These are phyloP conservation scores for Neoascia interrupta DNA, from an alignment of 2,888 invertebrate genomes.

Conservation along the genomic window DNA sequence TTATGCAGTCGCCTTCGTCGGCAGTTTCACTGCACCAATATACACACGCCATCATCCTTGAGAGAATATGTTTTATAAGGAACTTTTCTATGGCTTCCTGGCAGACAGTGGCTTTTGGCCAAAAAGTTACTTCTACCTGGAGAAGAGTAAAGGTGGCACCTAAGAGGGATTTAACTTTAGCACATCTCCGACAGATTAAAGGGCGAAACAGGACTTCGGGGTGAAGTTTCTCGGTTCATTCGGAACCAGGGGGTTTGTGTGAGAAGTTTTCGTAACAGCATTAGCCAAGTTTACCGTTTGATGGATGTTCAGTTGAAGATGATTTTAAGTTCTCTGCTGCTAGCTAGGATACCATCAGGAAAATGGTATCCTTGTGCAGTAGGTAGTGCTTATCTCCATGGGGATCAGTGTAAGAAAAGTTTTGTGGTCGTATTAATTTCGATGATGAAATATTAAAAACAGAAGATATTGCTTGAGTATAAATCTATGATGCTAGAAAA, in stretches of 20 bases:
- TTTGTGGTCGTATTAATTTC: slow-evolving; percentile 61
- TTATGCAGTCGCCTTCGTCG: slow-evolving; percentile 35
- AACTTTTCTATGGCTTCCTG: slow-evolving; percentile 34
- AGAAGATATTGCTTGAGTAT: slow-evolving; percentile 37
- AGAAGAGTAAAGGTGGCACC: not conserved
- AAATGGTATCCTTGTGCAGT: not conserved
- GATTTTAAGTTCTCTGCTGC: slow-evolving; percentile 11
- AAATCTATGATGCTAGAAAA: slow-evolving; percentile 52
- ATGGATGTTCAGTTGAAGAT: slow-evolving; percentile 58
- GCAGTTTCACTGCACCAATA: not conserved
- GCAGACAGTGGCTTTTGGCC: slow-evolving; percentile 59
- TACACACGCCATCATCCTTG: not conserved
- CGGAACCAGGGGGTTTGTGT: not conserved
- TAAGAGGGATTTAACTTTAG: slow-evolving; percentile 52
- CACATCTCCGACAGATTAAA: slow-evolving; percentile 53
- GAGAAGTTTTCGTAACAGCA: slow-evolving; percentile 58
- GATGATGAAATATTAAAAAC: slow-evolving; percentile 57
- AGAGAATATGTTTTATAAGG: slow-evolving; percentile 37
- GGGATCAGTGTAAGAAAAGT: slow-evolving; percentile 23
- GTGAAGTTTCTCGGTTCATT: slow-evolving; percentile 27
- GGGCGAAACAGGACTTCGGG: slow-evolving; percentile 11
- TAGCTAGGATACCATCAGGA: not conserved
- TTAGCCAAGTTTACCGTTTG: slow-evolving; percentile 62
- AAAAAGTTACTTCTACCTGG: slow-evolving; percentile 42
- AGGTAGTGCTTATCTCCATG: not conserved